These are phyloP conservation scores for Lophura nycthemera DNA, from an alignment of 2,113 vertebrate species.

Conservation along the genomic window DNA sequence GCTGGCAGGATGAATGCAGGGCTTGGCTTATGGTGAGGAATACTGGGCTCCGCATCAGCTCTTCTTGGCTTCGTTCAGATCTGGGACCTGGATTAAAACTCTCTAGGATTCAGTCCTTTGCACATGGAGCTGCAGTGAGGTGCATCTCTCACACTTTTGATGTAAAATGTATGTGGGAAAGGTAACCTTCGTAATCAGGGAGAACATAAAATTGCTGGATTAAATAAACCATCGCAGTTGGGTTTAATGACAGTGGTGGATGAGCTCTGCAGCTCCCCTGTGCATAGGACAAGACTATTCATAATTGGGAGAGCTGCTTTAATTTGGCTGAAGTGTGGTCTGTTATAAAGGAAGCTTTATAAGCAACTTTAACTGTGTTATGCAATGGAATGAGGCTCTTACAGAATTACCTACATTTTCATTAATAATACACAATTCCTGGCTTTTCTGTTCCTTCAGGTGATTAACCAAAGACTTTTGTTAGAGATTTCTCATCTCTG, in stretches of 20 bases:
- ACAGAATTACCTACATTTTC: conserved; percentile 46
- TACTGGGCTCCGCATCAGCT: neutral
- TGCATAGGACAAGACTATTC: neutral
- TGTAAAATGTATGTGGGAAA: conserved; percentile 53
- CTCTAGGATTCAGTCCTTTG: neutral
- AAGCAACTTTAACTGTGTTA: conserved; percentile 32
- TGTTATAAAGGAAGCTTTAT: neutral
- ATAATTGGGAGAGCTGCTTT: conserved; percentile 17
- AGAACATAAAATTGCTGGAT: neutral
- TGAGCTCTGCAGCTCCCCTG: neutral
- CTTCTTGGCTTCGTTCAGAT: neutral
- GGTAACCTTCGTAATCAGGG: neutral
- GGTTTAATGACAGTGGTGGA: neutral
- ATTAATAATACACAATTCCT: conserved; percentile 60
- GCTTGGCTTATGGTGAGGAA: neutral
- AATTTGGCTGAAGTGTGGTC: conserved; percentile 15
- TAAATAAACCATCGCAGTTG: neutral
- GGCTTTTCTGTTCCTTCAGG: conserved; percentile 46
- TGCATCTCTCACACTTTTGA: conserved; percentile 5
- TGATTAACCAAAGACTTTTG: conserved; percentile 57
- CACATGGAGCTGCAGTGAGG: neutral
- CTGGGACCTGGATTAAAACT: neutral
- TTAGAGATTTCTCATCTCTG: neutral
- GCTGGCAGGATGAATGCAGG: neutral
- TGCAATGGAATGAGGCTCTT: conserved; percentile 5